Percentiles rank a stretch among this genome's conserved stretches.
Evolutionary conservation across 1,140 invertebrate genomes (phyloP).

Genomic region (Drosophila burlai): DNA sequence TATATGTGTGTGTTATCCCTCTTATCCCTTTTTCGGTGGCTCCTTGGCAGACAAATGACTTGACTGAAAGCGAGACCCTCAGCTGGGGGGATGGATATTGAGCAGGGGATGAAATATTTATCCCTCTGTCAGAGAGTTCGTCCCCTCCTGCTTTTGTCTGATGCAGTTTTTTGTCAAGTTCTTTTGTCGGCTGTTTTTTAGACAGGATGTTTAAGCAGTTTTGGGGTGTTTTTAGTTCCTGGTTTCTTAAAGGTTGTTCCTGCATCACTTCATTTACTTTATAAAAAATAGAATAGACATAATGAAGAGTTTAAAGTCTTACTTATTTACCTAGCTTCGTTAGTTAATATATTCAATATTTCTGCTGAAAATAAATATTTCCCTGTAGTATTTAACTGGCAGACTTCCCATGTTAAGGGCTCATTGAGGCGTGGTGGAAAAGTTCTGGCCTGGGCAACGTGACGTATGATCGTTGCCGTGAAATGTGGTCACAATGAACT

Average conservation of each 20-base stretch:
- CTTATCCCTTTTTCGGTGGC: constrained; percentile 45
- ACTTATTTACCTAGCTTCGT: too few species aligned
- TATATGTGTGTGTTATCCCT: constrained; percentile 59
- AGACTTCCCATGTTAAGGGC: constrained; percentile 2
- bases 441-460: constrained; percentile 37
- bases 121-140: constrained; percentile 30
- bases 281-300: not conserved
- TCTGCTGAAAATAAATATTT: not conserved
- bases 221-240: constrained; percentile 1
- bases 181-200: constrained; percentile 21
- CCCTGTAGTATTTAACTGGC: constrained; percentile 1
- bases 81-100: not conserved
- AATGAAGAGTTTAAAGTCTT: too few species aligned
- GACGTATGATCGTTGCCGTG: constrained; percentile 49
- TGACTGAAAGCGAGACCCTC: constrained; percentile 46
- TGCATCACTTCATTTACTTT: not conserved
- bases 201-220: constrained; percentile 23
- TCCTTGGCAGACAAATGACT: constrained; percentile 75
- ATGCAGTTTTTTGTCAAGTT: constrained; percentile 20
- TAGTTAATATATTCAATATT: not conserved
- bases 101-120: constrained; percentile 32
- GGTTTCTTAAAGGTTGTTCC: not conserved
- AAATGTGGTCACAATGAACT: constrained; percentile 52
- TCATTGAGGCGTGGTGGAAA: constrained; percentile 30
- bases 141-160: constrained; percentile 36